Base-by-base conservation (phyloP, 2,888 invertebrate species). In the Cerastis leucographa region DNA sequence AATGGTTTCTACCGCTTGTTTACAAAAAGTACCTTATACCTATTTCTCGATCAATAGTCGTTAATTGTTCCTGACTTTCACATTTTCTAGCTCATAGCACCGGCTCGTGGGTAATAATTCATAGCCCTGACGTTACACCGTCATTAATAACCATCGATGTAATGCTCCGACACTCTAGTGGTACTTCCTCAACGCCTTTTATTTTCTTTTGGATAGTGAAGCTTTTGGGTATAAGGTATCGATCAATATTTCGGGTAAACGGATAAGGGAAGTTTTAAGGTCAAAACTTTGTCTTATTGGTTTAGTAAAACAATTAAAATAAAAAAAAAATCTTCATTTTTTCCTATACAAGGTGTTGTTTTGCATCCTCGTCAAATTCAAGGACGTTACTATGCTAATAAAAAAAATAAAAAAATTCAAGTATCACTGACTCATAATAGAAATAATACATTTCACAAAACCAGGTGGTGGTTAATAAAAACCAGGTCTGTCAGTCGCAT, bases 21-120 rank as follows among this genome's bases (percentile, higher is more conserved):
- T 22, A 70, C 42, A 42, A 44, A 42, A 5, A 49, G 12, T 29
- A n/a, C 7, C 6, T 25, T 35, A 56, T 12, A 49, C 11, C n/a
- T 49, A 44, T 59, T 62, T 46, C 46, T 70, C 40, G 61, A 71
- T 61, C 64, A 56, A 71, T 67, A 42, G 1, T 42, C n/a, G 11
- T 65, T 29, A 71, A 54, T 76, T 35, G 12, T 76, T 68, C 19
- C 42, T 46, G 51, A 66, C 81, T 81, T 83, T 83, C 82, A 81
- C 78, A 64, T 35, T 73, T 65, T 74, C 78, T 64, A 59, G 59
- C 71, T 62, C 29, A 70, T 70, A 72, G 65, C 54, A 11, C 6
- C 17, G 12, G 35, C 25, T 64, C 19, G 44, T 69, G 65, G 56
- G 56, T 2, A 64, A 65, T 80, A 64, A 76, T 42, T 81, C 76